Conservation (phyloP, 2,888 invertebrate species). For the Eutolmus rufibarbis region DNA sequence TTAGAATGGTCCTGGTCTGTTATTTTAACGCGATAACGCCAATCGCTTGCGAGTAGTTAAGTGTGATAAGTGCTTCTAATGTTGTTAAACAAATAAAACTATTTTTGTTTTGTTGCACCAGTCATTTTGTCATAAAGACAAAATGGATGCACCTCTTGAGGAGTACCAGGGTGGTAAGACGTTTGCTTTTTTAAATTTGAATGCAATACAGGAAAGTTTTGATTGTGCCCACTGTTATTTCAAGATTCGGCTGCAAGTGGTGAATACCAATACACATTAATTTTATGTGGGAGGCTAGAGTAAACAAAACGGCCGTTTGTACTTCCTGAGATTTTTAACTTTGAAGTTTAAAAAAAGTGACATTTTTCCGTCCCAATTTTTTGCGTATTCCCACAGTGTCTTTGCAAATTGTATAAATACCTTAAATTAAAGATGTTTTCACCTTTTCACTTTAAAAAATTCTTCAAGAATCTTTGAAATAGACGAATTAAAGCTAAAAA, state of each 20-base stretch:
- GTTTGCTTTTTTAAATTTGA: neutral
- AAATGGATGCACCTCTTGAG: slow-evolving; percentile 42
- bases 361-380: too few species aligned
- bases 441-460: too few species aligned
- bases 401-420: too few species aligned
- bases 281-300: too few species aligned
- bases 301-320: too few species aligned
- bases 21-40: neutral
- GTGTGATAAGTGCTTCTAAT: neutral
- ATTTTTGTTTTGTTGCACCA: neutral
- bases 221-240: neutral
- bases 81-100: neutral
- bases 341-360: too few species aligned
- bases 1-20: neutral
- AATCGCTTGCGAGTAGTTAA: neutral
- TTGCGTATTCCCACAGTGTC: too few species aligned
- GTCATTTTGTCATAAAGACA: neutral
- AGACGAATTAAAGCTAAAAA: too few species aligned
- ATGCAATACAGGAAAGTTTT: neutral
- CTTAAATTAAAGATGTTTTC: too few species aligned
- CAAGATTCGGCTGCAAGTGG: neutral
- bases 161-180: slow-evolving; percentile 37
- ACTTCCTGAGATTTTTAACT: too few species aligned
- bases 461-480: too few species aligned
- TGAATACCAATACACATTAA: too few species aligned